Base-by-base conservation (phyloP, 1,140 invertebrate species). In the Anagrus nilaparvatae region DNA sequence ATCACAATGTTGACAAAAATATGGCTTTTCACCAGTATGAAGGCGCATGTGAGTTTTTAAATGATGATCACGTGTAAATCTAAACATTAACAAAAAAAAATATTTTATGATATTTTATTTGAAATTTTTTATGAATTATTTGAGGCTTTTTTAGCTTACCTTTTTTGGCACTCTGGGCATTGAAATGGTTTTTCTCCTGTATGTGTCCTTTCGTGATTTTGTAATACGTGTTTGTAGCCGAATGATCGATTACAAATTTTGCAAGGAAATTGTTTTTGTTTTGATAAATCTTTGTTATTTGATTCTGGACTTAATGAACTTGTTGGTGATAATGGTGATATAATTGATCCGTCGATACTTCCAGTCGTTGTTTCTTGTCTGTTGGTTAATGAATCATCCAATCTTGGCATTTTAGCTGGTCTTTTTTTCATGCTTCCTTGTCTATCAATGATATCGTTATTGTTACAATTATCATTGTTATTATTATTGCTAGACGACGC, bases 161-260 rank as follows among this genome's bases (percentile, higher is more conserved):
- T 77, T 61, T 96, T 92, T 51, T 92, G 82, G 62, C 94, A 98
- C 62, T 90, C 82, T 5, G 80, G 81, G 59, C 94, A 98, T 57
- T 94, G 86, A 69, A 97, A 97, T 0, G 94, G 94, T 55, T 96
- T 94, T 58, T 94, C 90, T 0, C 94, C 93, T 0, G 93, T 97
- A 61, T 97, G 94, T 0, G 92, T 97, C 36, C 93, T 78, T 49
- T 95, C 89, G 62, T 97, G 93, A 58, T 97, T 98, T 59, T 94
- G 89, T 14, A 94, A 68, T 3, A 95, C 90, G 63, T 95, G 90
- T 58, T 95, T 95, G 69, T 95, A 94, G 6, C 88, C 89, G 55
- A 94, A 95, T 2, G 81, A 84, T 39, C 85, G 77, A 28, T 80
- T 81, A 64, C 90, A 95, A 4, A 88, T 80, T 36, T 78, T 78